Percentiles rank a stretch among this genome's conserved stretches.
Conservation (phyloP, 2,888 invertebrate species). For the Perizoma affinitatum region DNA sequence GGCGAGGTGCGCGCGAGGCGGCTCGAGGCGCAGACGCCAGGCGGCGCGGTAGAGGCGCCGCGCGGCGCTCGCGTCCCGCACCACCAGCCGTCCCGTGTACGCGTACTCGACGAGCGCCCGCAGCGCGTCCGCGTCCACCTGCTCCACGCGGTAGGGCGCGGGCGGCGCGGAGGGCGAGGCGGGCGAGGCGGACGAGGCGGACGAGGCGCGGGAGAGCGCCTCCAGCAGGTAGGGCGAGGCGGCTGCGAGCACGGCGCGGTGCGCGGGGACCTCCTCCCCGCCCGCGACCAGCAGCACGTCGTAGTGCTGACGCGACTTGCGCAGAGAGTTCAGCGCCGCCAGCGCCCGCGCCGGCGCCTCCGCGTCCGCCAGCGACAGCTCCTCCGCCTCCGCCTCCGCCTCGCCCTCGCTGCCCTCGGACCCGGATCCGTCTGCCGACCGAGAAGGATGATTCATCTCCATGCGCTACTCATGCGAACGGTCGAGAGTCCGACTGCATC, state of each 20-base stretch:
- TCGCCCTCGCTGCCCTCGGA: conserved; percentile 56
- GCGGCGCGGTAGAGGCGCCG: conserved; percentile 92
- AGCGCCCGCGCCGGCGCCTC: conserved; percentile 85
- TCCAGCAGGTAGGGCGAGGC: conserved; percentile 89
- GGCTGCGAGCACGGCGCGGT: conserved; percentile 91
- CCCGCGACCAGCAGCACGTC: conserved; percentile 92
- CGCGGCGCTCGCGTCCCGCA: conserved; percentile 79
- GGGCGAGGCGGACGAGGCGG: conserved; percentile 91
- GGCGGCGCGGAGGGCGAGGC: conserved; percentile 84
- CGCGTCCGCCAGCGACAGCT: conserved; percentile 83
- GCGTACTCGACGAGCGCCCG: conserved; percentile 91
- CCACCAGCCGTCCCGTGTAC: conserved; percentile 88
- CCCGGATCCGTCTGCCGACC: conserved; percentile 14
- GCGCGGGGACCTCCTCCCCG: conserved; percentile 85
- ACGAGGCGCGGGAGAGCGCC: conserved; percentile 91
- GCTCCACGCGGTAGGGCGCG: conserved; percentile 48
- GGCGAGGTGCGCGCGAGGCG: conserved; percentile 89
- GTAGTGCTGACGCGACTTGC: conserved; percentile 93
- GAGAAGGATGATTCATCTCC: no score
- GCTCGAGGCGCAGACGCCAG: conserved; percentile 89
- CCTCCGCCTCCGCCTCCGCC: conserved; percentile 54
- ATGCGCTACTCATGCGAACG: no score
- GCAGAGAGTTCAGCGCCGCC: conserved; percentile 89
- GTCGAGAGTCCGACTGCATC: no score
- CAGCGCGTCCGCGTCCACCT: conserved; percentile 83